These are phyloP conservation scores for Nannoperca australis DNA, from an alignment of 2,797 vertebrate species.

Conservation along the genomic window DNA sequence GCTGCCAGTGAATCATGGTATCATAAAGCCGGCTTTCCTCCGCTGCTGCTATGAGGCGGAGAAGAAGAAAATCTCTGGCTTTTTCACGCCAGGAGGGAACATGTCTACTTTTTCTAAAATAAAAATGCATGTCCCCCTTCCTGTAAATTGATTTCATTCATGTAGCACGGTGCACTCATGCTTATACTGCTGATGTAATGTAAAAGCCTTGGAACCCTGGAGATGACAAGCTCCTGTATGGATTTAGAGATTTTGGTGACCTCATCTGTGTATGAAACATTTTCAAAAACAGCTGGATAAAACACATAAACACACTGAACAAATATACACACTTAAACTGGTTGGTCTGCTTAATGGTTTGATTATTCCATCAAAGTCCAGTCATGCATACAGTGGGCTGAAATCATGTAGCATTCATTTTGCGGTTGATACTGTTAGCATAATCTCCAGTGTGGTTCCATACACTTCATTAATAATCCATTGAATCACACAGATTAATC, in stretches of 20 bases:
- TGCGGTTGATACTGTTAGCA: not conserved
- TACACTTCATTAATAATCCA: not conserved
- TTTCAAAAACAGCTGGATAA: not conserved
- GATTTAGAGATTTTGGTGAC: slow-evolving; percentile 2
- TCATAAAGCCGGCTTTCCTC: slow-evolving; percentile 56
- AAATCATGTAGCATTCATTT: not conserved
- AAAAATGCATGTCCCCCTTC: slow-evolving; percentile 21
- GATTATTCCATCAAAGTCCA: not conserved
- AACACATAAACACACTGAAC: not conserved
- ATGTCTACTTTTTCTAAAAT: slow-evolving; percentile 31
- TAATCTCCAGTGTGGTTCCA: not conserved
- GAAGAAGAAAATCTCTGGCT: slow-evolving; percentile 26
- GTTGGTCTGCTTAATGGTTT: not conserved
- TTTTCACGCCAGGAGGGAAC: slow-evolving; percentile 37
- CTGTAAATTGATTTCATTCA: slow-evolving; percentile 53
- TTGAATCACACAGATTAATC: not conserved
- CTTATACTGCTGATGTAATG: not conserved
- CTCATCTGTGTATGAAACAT: not conserved
- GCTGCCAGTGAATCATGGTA: slow-evolving; percentile 55
- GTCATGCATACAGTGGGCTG: not conserved
- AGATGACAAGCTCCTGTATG: not conserved
- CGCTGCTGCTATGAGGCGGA: slow-evolving; percentile 12
- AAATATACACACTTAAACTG: not conserved
- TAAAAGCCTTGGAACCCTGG: slow-evolving; percentile 4
- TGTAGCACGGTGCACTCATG: slow-evolving; percentile 7